Conservation (phyloP, 2,113 vertebrate genomes). For the Melanerpes aurifrons region DNA sequence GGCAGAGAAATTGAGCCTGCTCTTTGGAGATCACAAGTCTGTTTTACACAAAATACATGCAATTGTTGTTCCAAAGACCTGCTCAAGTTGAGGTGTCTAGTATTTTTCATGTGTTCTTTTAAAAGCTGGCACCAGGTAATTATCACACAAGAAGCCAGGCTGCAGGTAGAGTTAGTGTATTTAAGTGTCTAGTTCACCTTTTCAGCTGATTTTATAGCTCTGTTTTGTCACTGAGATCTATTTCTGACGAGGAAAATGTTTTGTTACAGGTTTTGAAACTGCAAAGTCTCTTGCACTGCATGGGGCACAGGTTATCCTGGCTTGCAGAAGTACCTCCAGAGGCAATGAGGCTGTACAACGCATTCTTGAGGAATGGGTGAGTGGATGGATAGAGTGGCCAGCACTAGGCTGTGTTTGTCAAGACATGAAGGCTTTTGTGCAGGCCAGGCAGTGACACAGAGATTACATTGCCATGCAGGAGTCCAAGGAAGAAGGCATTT, state of each 20-base stretch:
- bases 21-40: not conserved
- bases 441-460: too few species aligned
- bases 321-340: slow-evolving; percentile 85
- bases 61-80: not conserved
- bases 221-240: not conserved
- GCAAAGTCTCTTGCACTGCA: slow-evolving; percentile 95
- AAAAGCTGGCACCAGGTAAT: not conserved
- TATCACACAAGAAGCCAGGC: not conserved
- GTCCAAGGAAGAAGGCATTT: not conserved
- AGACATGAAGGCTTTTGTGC: rapidly evolving
- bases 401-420: not conserved
- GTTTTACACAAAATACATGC: not conserved
- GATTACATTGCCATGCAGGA: rapidly evolving
- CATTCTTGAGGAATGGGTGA: slow-evolving; percentile 94
- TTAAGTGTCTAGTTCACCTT: rapidly evolving
- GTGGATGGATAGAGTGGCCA: not conserved
- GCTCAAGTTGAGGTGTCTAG: not conserved
- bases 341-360: slow-evolving; percentile 82
- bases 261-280: slow-evolving; percentile 89
- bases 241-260: slow-evolving; percentile 32
- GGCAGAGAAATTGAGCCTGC: not conserved
- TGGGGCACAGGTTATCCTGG: slow-evolving; percentile 91
- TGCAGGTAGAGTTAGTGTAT: not conserved
- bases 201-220: not conserved
- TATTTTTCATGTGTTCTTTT: not conserved